phyloP scores from a whole-genome alignment of 1,140 invertebrate genomes.

The Asobara japonica region DNA sequence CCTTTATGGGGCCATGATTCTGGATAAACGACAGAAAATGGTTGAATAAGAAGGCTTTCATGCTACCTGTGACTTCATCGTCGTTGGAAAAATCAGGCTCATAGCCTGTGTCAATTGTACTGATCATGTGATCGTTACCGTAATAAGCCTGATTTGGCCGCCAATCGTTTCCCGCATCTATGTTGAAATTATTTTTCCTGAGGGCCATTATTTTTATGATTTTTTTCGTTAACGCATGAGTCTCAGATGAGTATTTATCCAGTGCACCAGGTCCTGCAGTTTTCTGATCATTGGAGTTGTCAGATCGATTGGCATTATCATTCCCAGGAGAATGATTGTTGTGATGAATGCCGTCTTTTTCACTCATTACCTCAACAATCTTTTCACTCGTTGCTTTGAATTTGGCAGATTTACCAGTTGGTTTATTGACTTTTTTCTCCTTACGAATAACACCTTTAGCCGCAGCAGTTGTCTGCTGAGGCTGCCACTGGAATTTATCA shows the following conservation, averaged over 20 bases:
- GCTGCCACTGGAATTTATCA: not conserved
- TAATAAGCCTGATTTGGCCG: not conserved
- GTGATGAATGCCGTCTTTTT: not conserved
- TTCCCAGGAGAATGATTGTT: not conserved
- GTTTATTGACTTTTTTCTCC: too few relatives aligned
- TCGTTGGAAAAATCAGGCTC: not conserved
- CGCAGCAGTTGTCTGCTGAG: not conserved
- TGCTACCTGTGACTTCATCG: not conserved
- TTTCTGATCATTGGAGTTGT: too few relatives aligned
- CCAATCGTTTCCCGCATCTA: not conserved
- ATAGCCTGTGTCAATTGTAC: not conserved
- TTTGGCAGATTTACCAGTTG: not conserved
- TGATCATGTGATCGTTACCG: not conserved
- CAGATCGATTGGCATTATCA: too few relatives aligned
- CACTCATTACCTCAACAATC: not conserved
- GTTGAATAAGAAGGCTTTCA: not conserved
- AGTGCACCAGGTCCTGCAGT: too few relatives aligned
- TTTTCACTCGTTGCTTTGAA: not conserved
- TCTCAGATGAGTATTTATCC: too few relatives aligned
- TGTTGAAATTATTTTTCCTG: not conserved
- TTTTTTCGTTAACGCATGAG: too few relatives aligned
- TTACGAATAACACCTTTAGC: constrained; percentile 33
- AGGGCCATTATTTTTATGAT: not conserved
- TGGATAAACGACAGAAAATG: not conserved
- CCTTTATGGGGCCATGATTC: not conserved